A percentile compares a stretch with the other conserved stretches of the same genome.
Evolutionary conservation across 2,113 vertebrate species (phyloP).

Genomic region (Charadrius vociferus): DNA sequence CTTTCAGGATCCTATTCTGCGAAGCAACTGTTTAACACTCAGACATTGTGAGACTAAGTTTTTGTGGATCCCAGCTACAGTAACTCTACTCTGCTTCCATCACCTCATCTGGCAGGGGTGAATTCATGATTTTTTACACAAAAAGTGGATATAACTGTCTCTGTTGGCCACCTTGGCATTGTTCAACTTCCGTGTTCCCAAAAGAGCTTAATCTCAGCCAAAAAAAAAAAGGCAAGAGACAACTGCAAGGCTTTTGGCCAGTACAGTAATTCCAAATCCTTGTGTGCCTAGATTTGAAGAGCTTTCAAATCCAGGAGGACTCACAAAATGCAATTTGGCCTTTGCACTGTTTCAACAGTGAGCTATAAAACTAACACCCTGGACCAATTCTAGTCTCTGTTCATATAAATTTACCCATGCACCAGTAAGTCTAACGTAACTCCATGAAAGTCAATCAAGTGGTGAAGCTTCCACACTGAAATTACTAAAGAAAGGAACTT

Average conservation of each 20-base stretch:
- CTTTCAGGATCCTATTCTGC: background rate
- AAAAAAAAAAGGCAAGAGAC: background rate
- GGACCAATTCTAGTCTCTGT: background rate
- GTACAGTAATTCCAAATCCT: conserved; percentile 13
- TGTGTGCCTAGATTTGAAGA: background rate
- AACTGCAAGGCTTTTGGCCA: conserved; percentile 4
- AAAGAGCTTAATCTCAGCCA: background rate
- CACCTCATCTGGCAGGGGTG: background rate
- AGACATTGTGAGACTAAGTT: background rate
- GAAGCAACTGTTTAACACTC: background rate
- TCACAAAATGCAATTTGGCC: conserved; percentile 28
- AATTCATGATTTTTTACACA: background rate
- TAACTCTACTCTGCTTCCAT: background rate
- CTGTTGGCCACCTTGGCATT: background rate
- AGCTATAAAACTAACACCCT: conserved; percentile 32
- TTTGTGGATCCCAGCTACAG: background rate
- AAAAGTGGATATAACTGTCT: background rate
- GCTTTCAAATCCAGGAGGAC: background rate
- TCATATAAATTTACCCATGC: background rate
- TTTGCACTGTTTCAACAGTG: conserved; percentile 8
- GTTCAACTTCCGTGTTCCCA: background rate
- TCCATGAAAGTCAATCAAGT: background rate
- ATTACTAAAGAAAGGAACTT: conserved; percentile 28
- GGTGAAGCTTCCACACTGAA: background rate
- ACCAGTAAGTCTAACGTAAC: background rate